phyloP scores from a whole-genome alignment of 2,797 vertebrate species.

The Melanotaenia trifasciata region DNA sequence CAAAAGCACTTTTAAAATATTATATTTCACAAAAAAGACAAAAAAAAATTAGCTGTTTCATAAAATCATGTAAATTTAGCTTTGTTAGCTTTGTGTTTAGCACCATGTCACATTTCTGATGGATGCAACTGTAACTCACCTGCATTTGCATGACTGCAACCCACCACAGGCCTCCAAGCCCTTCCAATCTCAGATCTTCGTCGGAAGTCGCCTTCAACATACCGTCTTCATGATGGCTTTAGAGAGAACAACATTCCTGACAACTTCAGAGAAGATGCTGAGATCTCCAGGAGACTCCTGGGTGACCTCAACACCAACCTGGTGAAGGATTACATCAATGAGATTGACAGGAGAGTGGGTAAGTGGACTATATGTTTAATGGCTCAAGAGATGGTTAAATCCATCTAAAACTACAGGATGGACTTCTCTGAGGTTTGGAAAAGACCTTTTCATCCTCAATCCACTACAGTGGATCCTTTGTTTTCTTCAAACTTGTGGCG shows the following conservation, averaged over 20 bases:
- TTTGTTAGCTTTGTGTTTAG: no score
- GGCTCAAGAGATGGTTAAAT: no score
- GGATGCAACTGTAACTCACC: not conserved
- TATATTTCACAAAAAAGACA: no score
- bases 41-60: no score
- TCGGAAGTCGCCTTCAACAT: slow-evolving; percentile 22
- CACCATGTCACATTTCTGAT: no score
- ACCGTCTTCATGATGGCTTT: slow-evolving; percentile 24
- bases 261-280: slow-evolving; percentile 50
- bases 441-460: no score
- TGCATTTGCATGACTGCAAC: not conserved
- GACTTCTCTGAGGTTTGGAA: no score
- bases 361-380: not conserved
- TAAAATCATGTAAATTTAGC: no score
- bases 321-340: slow-evolving; percentile 59
- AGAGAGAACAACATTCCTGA: slow-evolving; percentile 11
- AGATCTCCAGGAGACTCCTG: slow-evolving; percentile 67
- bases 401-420: no score
- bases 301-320: slow-evolving; percentile 63
- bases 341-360: slow-evolving; percentile 69
- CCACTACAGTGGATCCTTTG: no score
- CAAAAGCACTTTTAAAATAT: no score
- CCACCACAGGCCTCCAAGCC: slow-evolving; percentile 72
- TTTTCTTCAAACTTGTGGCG: no score
- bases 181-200: slow-evolving; percentile 46